These are phyloP conservation scores for Drosophila malerkotliana DNA, from an alignment of 1,140 invertebrate genomes.

Conservation along the genomic window DNA sequence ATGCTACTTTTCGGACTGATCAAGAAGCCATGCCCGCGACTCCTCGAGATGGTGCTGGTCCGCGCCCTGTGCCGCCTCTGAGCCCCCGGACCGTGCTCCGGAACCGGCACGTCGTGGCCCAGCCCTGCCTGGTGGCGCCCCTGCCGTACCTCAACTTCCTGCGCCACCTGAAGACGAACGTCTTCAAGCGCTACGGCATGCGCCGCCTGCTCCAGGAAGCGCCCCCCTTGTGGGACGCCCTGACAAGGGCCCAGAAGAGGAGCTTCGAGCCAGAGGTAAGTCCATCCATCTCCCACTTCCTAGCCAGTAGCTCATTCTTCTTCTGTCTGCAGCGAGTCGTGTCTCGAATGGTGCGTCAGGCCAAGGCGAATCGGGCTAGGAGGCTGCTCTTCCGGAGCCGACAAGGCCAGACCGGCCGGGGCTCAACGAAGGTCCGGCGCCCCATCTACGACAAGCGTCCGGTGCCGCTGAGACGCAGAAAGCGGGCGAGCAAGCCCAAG, in stretches of 20 bases:
- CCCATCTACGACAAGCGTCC: slow-evolving; percentile 39
- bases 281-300: too few relatives aligned
- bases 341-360: slow-evolving; percentile 16
- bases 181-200: slow-evolving; percentile 11
- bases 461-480: background rate
- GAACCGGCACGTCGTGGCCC: background rate
- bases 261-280: slow-evolving; percentile 44
- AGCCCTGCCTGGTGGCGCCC: slow-evolving; percentile 34
- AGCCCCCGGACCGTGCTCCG: background rate
- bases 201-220: slow-evolving; percentile 41
- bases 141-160: slow-evolving; percentile 60
- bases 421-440: slow-evolving; percentile 2
- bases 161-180: slow-evolving; percentile 35
- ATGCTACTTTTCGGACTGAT: background rate
- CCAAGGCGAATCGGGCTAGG: background rate
- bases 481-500: background rate
- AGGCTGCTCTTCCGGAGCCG: slow-evolving; percentile 4
- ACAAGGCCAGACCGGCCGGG: background rate
- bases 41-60: background rate
- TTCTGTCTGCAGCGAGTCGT: slow-evolving; percentile 35
- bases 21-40: background rate
- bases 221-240: slow-evolving; percentile 21
- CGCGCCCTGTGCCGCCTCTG: background rate
- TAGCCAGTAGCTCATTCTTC: background rate
- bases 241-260: slow-evolving; percentile 25